Base-by-base conservation (phyloP, 2,888 invertebrate species). In the Drosophila kambysellisi region DNA sequence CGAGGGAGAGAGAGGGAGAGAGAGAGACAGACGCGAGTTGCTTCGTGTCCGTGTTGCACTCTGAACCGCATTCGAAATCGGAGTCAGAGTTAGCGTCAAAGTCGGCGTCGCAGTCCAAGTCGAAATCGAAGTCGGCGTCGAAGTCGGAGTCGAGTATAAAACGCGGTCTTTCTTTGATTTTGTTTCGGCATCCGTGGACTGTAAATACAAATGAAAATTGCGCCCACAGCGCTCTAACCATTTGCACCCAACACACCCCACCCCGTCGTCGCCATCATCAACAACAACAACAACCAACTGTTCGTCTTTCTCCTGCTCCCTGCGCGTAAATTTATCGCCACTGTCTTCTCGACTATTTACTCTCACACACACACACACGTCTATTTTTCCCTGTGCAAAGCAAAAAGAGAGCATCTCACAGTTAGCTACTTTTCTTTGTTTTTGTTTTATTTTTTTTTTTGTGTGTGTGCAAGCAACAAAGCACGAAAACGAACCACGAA, bases 161-260 rank as follows among this genome's bases (percentile, higher is more conserved):
- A 58, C 41, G 54, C 57, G 43, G 62, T 41, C 30, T 62, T 41
- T 48, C 67, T 57, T 74, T 63, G 52, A 60, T 66, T 53, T 50
- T 50, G 29, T 15, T 51, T 39, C 8, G 56, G 62, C 64, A 60
- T 59, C 67, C 67, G 59, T 56, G 50, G 68, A 69, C 68, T 59
- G 64, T 70, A 65, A 54, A 81, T 79, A 69, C 73, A 68, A 76
- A 76, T 76, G 59, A 58, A 54, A 65, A 76, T 75, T 68, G 75
- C 63, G 54, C 79, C 68, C 75, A 66, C 43, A 74, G 78, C 81
- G 41, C 17, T 54, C 15, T 52, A 53, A 46, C 60, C 59, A 54
- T 62, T 43, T 12, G 20, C 43, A 12, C 20, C 5, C 20, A 43
- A 43, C 46, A 41, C 41, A 41, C 41, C 30, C 15, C 25, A 35